These are phyloP conservation scores for Passer montanus DNA, from an alignment of 2,113 vertebrate genomes.

Conservation along the genomic window DNA sequence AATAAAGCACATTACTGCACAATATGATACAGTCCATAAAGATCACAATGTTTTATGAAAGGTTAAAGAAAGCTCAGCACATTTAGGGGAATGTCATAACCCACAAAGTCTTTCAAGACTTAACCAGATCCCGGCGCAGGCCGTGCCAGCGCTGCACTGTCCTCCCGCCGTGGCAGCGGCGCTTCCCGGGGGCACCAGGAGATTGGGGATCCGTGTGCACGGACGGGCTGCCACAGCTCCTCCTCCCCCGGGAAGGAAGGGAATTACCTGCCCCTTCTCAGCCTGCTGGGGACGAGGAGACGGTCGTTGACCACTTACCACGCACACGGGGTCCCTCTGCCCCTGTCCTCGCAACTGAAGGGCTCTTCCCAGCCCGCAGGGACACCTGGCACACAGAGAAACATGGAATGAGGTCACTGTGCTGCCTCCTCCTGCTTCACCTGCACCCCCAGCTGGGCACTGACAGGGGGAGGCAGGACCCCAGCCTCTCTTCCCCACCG, in stretches of 20 bases:
- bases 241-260: neutral
- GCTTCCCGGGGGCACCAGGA: neutral
- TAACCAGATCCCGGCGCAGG: constrained; percentile 48
- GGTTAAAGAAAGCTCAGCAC: constrained; percentile 99
- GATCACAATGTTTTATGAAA: constrained; percentile 99
- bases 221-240: neutral
- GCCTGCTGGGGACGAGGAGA: neutral
- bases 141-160: constrained; percentile 71
- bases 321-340: neutral
- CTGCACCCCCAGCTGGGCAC: neutral
- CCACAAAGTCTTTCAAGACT: constrained; percentile 89
- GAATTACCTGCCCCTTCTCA: neutral
- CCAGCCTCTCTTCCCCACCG: neutral
- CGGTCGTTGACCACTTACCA: rapidly evolving
- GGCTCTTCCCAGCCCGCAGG: neutral
- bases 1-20: constrained; percentile 99
- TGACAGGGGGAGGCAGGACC: rapidly evolving
- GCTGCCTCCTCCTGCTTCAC: neutral
- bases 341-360: neutral
- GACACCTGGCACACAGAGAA: neutral
- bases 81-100: constrained; percentile 94
- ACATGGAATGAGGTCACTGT: rapidly evolving
- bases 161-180: neutral
- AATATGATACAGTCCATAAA: constrained; percentile 99
- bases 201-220: neutral